phyloP scores from a whole-genome alignment of 2,888 invertebrate species.

The Eucera pruinosa region DNA sequence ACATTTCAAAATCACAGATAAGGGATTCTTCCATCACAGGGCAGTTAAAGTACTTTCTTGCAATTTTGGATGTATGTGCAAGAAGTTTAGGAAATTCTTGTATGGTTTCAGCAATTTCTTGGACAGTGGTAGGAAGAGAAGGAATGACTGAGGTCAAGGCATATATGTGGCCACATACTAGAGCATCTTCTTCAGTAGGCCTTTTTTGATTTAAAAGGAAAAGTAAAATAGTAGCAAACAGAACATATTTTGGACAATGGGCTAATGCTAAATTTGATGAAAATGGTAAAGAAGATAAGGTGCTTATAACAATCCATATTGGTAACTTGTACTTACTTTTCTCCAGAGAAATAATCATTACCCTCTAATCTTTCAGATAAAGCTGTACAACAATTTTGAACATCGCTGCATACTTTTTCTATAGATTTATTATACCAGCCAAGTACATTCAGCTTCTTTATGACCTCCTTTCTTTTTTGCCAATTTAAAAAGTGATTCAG shows the following conservation, averaged over 20 bases:
- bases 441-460: slow-evolving; percentile 90
- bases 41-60: slow-evolving; percentile 63
- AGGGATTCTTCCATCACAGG: slow-evolving; percentile 29
- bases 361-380: slow-evolving; percentile 93
- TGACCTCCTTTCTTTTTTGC: slow-evolving; percentile 89
- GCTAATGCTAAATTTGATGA: neutral
- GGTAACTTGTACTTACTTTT: slow-evolving; percentile 86
- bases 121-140: slow-evolving; percentile 76
- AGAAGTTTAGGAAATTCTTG: slow-evolving; percentile 84
- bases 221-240: neutral
- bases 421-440: slow-evolving; percentile 93
- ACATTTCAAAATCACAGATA: slow-evolving; percentile 68
- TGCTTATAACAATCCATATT: no score
- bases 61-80: slow-evolving; percentile 72
- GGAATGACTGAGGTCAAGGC: slow-evolving; percentile 83
- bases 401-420: slow-evolving; percentile 91
- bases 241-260: neutral
- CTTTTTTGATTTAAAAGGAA: slow-evolving; percentile 82
- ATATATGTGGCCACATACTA: slow-evolving; percentile 89
- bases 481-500: slow-evolving; percentile 92
- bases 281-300: no score
- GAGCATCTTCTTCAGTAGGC: slow-evolving; percentile 91
- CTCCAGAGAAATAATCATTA: slow-evolving; percentile 92
- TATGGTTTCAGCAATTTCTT: slow-evolving; percentile 82
- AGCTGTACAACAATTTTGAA: slow-evolving; percentile 94